These are phyloP conservation scores for Esox masquinongy DNA, from an alignment of 2,797 vertebrate species.

Conservation along the genomic window DNA sequence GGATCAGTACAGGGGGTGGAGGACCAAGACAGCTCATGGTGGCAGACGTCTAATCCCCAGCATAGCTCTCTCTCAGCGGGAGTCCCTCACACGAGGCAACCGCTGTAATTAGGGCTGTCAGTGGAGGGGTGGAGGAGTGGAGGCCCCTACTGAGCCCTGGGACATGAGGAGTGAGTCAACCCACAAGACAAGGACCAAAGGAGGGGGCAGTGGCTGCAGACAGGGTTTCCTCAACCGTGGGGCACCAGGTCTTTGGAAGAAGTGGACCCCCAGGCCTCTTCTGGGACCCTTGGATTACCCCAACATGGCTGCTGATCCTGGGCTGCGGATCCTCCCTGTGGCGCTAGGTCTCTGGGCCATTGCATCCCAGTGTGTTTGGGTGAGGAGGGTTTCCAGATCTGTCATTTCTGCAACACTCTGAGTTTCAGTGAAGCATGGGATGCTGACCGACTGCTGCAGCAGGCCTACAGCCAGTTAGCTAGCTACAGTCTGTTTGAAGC, in stretches of 20 bases:
- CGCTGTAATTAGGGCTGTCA: constrained; percentile 56
- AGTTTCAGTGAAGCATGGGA: constrained; percentile 42
- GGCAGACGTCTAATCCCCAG: constrained; percentile 37
- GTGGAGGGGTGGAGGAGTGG: constrained; percentile 9
- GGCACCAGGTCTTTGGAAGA: constrained; percentile 42
- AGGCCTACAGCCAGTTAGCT: not conserved
- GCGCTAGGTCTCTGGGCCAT: constrained; percentile 42
- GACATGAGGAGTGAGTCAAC: constrained; percentile 36
- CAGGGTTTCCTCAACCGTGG: not conserved
- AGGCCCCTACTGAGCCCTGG: constrained; percentile 31
- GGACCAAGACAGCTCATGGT: constrained; percentile 21
- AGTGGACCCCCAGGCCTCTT: constrained; percentile 47
- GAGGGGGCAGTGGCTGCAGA: not conserved
- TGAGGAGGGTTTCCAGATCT: constrained; percentile 34
- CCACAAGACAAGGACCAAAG: constrained; percentile 5
- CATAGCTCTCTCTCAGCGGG: constrained; percentile 42
- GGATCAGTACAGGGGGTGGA: constrained; percentile 5
- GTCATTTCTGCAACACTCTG: constrained; percentile 48
- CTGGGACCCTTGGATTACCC: constrained; percentile 47
- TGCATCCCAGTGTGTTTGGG: constrained; percentile 31
- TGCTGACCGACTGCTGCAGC: constrained; percentile 27
- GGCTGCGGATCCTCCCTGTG: constrained; percentile 17
- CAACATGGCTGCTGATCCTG: constrained; percentile 51
- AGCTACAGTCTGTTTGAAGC: constrained; percentile 29
- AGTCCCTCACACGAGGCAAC: constrained; percentile 50